Evolutionary conservation across 1,140 invertebrate species (phyloP), one percentile per base, ranked within the genome.

Genomic region (Samia ricini): DNA sequence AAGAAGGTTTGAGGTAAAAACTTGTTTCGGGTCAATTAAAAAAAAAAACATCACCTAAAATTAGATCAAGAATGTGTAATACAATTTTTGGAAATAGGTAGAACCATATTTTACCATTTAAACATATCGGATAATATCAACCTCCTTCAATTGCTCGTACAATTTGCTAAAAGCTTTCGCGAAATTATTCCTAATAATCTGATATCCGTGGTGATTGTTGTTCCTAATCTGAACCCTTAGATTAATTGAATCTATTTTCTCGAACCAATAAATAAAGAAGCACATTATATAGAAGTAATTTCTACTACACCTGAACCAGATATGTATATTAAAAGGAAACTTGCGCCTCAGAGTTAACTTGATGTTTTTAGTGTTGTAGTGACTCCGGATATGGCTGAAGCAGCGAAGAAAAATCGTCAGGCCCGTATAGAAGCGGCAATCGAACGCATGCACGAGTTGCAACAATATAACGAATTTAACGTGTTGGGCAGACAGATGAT

Each of bases 401-500:
- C 66, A 18, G 72, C 72, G 0, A 74, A 74, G 23, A 59, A 50
- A 0, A 58, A 69, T 0, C 73, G 85, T 4, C 69, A 75, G 5
- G 56, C 56, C 0, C 59, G 65, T 10, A 70, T 81, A 0, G 74
- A 82, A 23, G 66, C 69, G 1, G 72, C 81, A 0, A 7, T 76
- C 10, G 74, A 79, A 1, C 72, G 77, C 5, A 83, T 83, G 79
- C 60, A 56, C 6, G 77, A 89, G 19, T 63, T 89, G 10, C 84
- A 89, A 63, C n/a, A 23, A 0, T 82, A 76, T 58, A 85, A 87
- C 51, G 79, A 83, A 49, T 5, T 56, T 12, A 64, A 74, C 24
- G 76, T 89, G 0, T 52, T 87, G 6, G 77, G 71, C 0, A 50
- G 75, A 6, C 86, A 89, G 71, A 81, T 69, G 69, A 69, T 48